These are phyloP conservation scores for Pachypanchax playfairii DNA, from an alignment of 2,113 vertebrate genomes.

Conservation along the genomic window DNA sequence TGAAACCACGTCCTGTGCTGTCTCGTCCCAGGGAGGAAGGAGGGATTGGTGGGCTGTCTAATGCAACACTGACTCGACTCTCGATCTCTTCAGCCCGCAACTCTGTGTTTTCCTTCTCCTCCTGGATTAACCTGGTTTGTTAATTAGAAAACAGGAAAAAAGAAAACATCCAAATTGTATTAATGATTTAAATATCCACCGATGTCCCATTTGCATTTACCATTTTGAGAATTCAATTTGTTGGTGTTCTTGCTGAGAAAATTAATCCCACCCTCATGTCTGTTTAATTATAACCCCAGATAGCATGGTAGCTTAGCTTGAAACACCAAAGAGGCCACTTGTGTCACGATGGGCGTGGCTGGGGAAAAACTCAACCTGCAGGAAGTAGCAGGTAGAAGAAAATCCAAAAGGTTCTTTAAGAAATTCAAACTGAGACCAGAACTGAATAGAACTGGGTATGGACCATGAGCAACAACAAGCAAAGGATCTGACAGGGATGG, in stretches of 20 bases:
- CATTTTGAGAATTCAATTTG: not conserved
- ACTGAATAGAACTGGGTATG: too few species aligned
- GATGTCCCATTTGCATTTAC: too few species aligned
- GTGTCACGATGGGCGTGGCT: too few species aligned
- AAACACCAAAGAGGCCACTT: not conserved
- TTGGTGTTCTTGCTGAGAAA: not conserved
- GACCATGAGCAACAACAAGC: too few species aligned
- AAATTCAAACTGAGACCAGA: too few species aligned
- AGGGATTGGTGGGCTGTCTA: constrained; percentile 85
- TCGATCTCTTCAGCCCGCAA: constrained; percentile 90
- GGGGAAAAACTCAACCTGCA: too few species aligned
- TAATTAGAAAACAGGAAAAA: too few species aligned
- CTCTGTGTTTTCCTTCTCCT: constrained; percentile 94
- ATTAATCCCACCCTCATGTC: not conserved
- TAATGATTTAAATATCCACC: too few species aligned
- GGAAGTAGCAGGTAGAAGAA: too few species aligned
- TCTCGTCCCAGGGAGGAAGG: constrained; percentile 80
- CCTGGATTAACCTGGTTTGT: constrained; percentile 86
- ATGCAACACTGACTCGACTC: constrained; percentile 86
- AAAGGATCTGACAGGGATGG: too few species aligned
- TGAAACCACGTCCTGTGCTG: constrained; percentile 80
- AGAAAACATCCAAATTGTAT: not conserved
- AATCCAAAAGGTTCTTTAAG: too few species aligned
- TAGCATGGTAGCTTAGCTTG: not conserved
- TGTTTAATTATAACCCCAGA: not conserved